These are phyloP conservation scores for Triops longicaudatus DNA, from an alignment of 1,140 invertebrate species.

Conservation along the genomic window DNA sequence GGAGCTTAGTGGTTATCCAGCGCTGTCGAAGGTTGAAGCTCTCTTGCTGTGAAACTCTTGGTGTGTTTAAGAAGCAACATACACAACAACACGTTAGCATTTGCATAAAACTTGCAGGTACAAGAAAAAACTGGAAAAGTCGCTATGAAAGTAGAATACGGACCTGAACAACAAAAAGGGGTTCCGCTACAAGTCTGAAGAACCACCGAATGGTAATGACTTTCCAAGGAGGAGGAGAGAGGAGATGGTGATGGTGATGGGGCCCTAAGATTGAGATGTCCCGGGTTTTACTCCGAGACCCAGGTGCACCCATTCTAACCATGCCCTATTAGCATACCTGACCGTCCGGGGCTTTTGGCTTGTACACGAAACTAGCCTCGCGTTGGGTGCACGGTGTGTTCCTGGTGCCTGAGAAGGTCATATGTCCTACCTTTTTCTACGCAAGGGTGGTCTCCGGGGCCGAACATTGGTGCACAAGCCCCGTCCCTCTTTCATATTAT, in stretches of 20 bases:
- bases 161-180: background rate
- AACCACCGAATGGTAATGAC: conserved; percentile 4
- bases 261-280: background rate
- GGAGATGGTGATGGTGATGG: conserved; percentile 9
- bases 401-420: background rate
- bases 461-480: background rate
- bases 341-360: background rate
- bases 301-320: conserved; percentile 14
- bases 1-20: background rate
- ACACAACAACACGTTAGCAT: conserved; percentile 8
- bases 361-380: background rate
- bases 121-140: background rate
- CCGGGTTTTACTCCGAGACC: background rate
- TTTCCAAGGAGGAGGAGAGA: background rate
- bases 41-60: background rate
- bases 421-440: background rate
- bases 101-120: conserved; percentile 2
- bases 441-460: background rate
- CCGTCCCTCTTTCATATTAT: background rate
- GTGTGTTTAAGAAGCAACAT: conserved; percentile 4
- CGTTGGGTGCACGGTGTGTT: conserved; percentile 10
- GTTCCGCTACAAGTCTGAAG: conserved; percentile 10
- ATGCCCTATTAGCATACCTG: conserved; percentile 11
- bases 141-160: background rate
- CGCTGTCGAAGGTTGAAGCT: background rate